Percentiles rank a stretch among this genome's conserved stretches.
Conservation (phyloP, 2,888 invertebrate genomes). For the Phasia obesa region DNA sequence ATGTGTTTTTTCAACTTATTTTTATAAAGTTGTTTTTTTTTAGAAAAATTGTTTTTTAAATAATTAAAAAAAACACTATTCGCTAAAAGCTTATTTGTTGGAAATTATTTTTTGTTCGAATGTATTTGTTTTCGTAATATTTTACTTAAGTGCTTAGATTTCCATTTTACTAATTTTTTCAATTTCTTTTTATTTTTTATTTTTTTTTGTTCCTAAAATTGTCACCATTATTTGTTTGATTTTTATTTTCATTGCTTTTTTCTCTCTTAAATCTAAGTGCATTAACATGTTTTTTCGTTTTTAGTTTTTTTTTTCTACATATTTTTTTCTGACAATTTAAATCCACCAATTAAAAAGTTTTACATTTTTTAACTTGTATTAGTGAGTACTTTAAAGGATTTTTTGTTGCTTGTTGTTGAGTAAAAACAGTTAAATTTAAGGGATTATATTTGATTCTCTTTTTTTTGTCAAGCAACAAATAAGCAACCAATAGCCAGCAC, state of each 20-base stretch:
- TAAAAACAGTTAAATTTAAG: slow-evolving; percentile 55
- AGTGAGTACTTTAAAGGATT: not conserved
- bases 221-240: not conserved
- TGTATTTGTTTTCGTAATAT: not conserved
- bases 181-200: not conserved
- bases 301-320: slow-evolving; percentile 9
- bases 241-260: not conserved
- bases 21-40: too few relatives aligned
- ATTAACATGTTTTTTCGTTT: slow-evolving; percentile 42
- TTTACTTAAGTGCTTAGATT: not conserved
- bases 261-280: slow-evolving; percentile 40
- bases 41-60: too few relatives aligned
- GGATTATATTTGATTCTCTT: slow-evolving; percentile 32
- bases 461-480: slow-evolving; percentile 6
- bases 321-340: slow-evolving; percentile 43
- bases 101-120: too few relatives aligned
- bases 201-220: not conserved
- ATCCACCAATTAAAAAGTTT: slow-evolving; percentile 54
- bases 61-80: too few relatives aligned
- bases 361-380: slow-evolving; percentile 1
- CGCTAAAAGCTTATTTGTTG: not conserved
- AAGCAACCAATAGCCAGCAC: too few relatives aligned
- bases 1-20: too few relatives aligned
- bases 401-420: slow-evolving; percentile 1
- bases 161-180: not conserved